phyloP scores from a whole-genome alignment of 2,113 vertebrate species.

The Calidris pugnax region DNA sequence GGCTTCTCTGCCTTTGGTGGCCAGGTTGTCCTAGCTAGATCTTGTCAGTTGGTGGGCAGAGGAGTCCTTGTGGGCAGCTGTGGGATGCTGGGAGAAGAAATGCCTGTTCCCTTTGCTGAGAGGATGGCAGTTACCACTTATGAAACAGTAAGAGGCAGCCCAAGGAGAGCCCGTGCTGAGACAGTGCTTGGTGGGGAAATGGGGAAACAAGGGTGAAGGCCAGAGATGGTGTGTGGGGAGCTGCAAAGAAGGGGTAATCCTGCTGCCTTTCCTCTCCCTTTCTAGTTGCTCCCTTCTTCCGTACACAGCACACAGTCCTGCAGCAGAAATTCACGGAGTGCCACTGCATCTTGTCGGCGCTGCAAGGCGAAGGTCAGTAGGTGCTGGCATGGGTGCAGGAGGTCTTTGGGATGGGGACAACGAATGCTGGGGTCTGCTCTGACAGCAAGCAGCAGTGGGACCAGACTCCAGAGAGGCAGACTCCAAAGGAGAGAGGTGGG shows the following conservation, averaged over 20 bases:
- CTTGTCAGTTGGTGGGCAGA: background rate
- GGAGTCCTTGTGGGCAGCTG: background rate
- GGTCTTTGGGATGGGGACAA: background rate
- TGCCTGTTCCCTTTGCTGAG: background rate
- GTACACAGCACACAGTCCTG: background rate
- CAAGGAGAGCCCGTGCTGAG: background rate
- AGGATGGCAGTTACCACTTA: background rate
- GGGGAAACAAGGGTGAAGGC: background rate
- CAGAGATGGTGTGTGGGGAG: background rate
- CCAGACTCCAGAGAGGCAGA: background rate
- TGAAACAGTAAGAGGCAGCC: background rate
- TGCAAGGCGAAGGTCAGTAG: background rate
- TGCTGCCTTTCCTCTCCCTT: background rate
- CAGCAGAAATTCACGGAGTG: background rate
- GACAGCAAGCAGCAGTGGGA: background rate
- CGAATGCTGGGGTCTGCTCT: background rate
- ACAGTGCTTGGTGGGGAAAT: background rate
- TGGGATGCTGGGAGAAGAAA: background rate
- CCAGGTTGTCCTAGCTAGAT: background rate
- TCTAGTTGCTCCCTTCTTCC: background rate
- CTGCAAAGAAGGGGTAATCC: background rate
- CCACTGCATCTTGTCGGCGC: fast-evolving
- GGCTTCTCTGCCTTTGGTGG: background rate
- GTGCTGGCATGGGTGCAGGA: background rate
- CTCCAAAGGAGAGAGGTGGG: background rate